phyloP scores from a whole-genome alignment of 2,113 vertebrate species.

The Gallinago jamesoni region DNA sequence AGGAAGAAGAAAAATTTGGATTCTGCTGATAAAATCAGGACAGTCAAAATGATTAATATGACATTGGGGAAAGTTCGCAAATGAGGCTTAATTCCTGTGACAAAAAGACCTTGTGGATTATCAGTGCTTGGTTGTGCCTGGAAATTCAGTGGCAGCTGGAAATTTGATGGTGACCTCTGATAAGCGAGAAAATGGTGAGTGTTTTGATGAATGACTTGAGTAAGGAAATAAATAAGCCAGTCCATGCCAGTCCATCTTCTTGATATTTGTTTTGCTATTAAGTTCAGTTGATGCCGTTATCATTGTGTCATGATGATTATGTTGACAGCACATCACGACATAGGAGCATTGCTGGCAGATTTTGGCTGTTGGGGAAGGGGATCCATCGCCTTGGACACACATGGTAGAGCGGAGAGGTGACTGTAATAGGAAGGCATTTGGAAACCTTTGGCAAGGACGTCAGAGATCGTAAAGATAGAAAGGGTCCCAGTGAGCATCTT shows the following conservation, averaged over 20 bases:
- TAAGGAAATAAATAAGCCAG: constrained; percentile 39
- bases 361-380: not conserved
- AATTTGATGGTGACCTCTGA: constrained; percentile 61
- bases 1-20: constrained; percentile 14
- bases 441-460: not conserved
- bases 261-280: constrained; percentile 50
- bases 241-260: not conserved
- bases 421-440: not conserved
- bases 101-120: constrained; percentile 28
- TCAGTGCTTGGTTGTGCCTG: constrained; percentile 8
- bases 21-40: constrained; percentile 55
- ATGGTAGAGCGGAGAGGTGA: not conserved
- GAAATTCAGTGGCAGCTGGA: constrained; percentile 49
- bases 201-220: constrained; percentile 49
- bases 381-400: not conserved
- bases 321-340: not conserved
- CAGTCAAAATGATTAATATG: constrained; percentile 50
- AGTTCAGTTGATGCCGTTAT: not conserved
- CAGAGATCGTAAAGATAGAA: constrained; percentile 4
- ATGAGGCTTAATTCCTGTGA: constrained; percentile 26
- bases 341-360: not conserved
- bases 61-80: not conserved
- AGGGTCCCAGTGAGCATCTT: not conserved
- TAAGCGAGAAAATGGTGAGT: constrained; percentile 5
- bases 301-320: constrained; percentile 8